phyloP scores from a whole-genome alignment of 1,140 invertebrate genomes.

The Leptinotarsa texana region DNA sequence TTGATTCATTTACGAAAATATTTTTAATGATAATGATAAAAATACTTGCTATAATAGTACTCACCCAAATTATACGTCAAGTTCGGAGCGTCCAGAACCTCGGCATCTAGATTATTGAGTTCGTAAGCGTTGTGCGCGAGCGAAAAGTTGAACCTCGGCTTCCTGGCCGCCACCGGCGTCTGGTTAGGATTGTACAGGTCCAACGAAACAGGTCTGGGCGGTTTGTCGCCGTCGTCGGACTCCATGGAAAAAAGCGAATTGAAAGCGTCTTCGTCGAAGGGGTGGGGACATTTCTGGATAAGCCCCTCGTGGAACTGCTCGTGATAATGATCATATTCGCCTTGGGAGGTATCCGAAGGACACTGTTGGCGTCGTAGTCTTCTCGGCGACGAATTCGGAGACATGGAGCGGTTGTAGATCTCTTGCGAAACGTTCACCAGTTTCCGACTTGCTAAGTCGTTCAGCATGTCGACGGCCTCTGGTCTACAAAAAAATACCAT shows the following conservation, averaged over 20 bases:
- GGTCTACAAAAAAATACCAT: conserved; percentile 60
- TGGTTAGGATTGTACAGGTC: conserved; percentile 58
- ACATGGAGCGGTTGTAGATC: conserved; percentile 59
- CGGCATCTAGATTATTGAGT: conserved; percentile 65
- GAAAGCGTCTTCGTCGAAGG: conserved; percentile 49
- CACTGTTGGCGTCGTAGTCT: conserved; percentile 56
- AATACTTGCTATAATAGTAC: conserved; percentile 7
- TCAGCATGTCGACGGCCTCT: conserved; percentile 82
- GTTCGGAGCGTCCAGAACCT: conserved; percentile 64
- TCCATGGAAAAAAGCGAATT: conserved; percentile 51
- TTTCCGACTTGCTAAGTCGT: conserved; percentile 75
- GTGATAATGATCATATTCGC: conserved; percentile 37
- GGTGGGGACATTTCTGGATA: conserved; percentile 47
- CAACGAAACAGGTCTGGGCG: conserved; percentile 59
- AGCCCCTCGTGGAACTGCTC: conserved; percentile 54
- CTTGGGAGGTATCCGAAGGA: conserved; percentile 53
- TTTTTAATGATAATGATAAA: too few relatives aligned
- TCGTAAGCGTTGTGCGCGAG: conserved; percentile 66
- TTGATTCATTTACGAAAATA: too few relatives aligned
- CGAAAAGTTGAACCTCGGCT: conserved; percentile 61
- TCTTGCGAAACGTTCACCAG: conserved; percentile 67
- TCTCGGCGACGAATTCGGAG: conserved; percentile 66
- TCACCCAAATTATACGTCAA: conserved; percentile 52
- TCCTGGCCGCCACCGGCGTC: conserved; percentile 54
- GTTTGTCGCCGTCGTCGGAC: conserved; percentile 48